Base-by-base conservation (phyloP, 2,888 invertebrate species). In the Endotricha flammealis region DNA sequence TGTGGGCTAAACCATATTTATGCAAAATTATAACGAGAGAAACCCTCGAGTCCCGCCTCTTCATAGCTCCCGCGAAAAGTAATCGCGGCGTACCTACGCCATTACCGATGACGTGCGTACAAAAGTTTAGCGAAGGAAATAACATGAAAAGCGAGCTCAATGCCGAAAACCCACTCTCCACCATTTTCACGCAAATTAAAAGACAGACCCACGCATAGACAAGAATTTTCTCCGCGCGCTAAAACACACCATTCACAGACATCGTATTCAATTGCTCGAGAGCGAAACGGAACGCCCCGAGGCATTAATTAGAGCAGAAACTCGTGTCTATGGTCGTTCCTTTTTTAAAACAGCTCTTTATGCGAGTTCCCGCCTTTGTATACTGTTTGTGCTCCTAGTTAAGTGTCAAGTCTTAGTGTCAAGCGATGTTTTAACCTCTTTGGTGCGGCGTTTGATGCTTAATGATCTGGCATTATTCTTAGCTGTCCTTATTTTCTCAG, bases 251-350 rank as follows among this genome's bases (percentile, higher is more conserved):
- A 82, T 82, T 83, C 81, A 81, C 65, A 61, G 69, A 64, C 69
- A 67, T 57, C 53, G 69, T 66, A 78, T 82, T 81, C 77, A 79
- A 73, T 76, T 71, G 72, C 71, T 76, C 63, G 75, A 77, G 78
- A 70, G 77, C 54, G 76, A 68, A 79, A 74, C 68, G 74, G 77
- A 75, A 77, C 80, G 80, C 79, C 85, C 85, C 70, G 73, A 74
- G 83, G 87, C 86, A 80, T 83, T 86, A 87, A 87, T 86, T 87
- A 87, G 86, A 82, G 82, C 80, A 75, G 82, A 80, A 78, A 66
- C 70, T 70, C 72, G 71, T 57, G 64, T 78, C 78, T 79, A 74
- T 73, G 67, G 74, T 62, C 75, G 75, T 74, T 79, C 69, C 79
- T 78, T 78, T 79, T 78, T 80, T 72, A 76, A 79, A 80, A 74